Percentiles rank a stretch among this genome's conserved stretches.
These are phyloP conservation scores for Ptilorrhoa leucosticta DNA, from an alignment of 2,113 vertebrate species.

Conservation along the genomic window DNA sequence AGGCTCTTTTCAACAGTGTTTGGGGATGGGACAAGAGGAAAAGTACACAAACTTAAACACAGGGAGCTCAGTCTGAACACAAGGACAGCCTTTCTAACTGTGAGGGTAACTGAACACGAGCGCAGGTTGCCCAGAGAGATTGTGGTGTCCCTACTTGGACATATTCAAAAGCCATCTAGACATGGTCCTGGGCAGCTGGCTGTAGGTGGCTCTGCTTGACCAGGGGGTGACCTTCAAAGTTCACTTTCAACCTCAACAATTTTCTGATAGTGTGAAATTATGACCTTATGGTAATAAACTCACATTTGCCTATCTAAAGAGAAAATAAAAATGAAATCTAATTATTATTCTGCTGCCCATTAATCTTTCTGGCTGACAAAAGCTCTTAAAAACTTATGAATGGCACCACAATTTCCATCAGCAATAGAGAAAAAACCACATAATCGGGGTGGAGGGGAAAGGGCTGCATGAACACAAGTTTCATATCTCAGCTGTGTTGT, in stretches of 20 bases:
- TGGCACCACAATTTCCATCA: neutral
- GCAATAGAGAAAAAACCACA: neutral
- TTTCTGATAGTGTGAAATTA: neutral
- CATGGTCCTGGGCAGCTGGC: neutral
- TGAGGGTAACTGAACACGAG: neutral
- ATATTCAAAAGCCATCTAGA: neutral
- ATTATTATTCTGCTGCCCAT: neutral
- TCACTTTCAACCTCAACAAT: neutral
- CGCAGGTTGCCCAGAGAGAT: neutral
- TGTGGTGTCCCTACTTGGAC: neutral
- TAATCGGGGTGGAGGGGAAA: accelerated
- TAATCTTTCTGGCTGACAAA: neutral
- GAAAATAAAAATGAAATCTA: neutral
- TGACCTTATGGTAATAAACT: neutral
- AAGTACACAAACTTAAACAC: neutral
- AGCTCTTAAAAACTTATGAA: neutral
- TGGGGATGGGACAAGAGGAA: neutral
- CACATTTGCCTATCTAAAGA: neutral
- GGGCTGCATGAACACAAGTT: neutral
- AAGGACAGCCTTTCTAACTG: neutral
- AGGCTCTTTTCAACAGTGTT: neutral
- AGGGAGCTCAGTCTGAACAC: neutral
- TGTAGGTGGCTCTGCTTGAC: neutral
- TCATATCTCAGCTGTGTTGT: neutral
- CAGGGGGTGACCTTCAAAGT: neutral